phyloP scores from a whole-genome alignment of 1,140 invertebrate species.

The Heliconius himera region DNA sequence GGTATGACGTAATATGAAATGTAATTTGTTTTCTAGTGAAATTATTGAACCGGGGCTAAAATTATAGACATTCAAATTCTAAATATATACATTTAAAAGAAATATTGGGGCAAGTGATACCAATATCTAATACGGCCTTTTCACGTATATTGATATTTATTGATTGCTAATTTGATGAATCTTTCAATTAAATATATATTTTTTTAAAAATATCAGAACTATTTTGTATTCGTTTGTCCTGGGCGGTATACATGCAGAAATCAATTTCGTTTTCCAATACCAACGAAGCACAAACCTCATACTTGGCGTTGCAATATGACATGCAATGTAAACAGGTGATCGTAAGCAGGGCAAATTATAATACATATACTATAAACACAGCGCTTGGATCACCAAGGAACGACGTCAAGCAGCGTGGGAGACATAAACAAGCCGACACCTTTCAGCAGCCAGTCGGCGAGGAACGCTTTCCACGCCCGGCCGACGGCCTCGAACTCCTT shows the following conservation, averaged over 20 bases:
- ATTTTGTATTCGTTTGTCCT: too few relatives aligned
- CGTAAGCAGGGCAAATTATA: neutral
- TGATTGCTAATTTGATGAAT: too few relatives aligned
- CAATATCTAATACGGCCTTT: neutral
- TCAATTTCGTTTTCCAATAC: too few relatives aligned
- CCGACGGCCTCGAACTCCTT: conserved; percentile 92
- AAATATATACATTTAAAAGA: neutral
- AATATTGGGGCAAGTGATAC: neutral
- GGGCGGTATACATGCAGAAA: too few relatives aligned
- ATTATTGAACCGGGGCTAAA: conserved; percentile 31
- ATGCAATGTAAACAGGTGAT: neutral
- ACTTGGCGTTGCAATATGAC: too few relatives aligned
- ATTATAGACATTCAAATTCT: conserved; percentile 21
- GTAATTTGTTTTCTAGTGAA: conserved; percentile 30
- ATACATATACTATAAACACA: neutral
- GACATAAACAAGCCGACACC: conserved; percentile 80
- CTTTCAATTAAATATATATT: too few relatives aligned
- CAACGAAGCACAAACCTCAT: too few relatives aligned
- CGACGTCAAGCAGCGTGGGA: conserved; percentile 55
- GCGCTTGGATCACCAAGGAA: neutral
- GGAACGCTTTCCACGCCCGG: conserved; percentile 87
- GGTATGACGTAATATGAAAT: conserved; percentile 43
- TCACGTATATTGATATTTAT: too few relatives aligned
- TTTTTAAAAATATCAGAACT: too few relatives aligned
- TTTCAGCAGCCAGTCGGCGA: conserved; percentile 87